Base-by-base conservation (phyloP, 2,113 vertebrate species). In the Lanius ludovicianus region DNA sequence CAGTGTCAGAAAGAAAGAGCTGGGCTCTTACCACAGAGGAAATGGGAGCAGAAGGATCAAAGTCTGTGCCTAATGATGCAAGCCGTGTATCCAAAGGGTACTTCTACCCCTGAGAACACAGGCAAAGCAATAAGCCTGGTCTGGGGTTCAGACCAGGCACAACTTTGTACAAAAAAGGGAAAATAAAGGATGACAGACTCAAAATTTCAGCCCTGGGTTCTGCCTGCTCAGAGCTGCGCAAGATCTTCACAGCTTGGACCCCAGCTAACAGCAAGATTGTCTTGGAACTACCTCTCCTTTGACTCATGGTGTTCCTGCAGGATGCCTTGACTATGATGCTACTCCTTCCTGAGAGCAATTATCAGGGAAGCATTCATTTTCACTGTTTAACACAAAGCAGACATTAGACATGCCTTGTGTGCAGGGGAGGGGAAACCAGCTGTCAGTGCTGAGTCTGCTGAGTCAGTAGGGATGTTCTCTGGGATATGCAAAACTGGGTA, bases 231-330 rank as follows among this genome's bases (percentile, higher is more conserved):
- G 80, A 91, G 68, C 76, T 69, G 37, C 0, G 0, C 57, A 62
- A 76, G 70, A 50, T 62, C 76, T 52, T 90, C 47, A 52, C 71
- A 92, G 91, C 89, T 80, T 59, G 80, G 68, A 86, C 76, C 23
- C 55, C 71, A 90, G 68, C 88, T 90, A 93, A 65, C 63, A 81
- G 83, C 46, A 60, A 70, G 80, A 92, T 64, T 84, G 80, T 56
- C 68, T 80, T 86, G 79, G 76, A 93, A 93, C 86, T 92, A 74
- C 93, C 44, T 93, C 68, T 94, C 17, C n/a, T 89, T 84, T 96
- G 90, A 96, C 92, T 96, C 92, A 70, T 11, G 47, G 65, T 67
- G 75, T 18, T 88, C 91, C 96, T 93, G 89, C 76, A 83, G 86
- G 92, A 90, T 0, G 44, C 90, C 76, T 74, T 83, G 92, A 68